Conservation (phyloP, 2,888 invertebrate species). For the Acleris laterana region DNA sequence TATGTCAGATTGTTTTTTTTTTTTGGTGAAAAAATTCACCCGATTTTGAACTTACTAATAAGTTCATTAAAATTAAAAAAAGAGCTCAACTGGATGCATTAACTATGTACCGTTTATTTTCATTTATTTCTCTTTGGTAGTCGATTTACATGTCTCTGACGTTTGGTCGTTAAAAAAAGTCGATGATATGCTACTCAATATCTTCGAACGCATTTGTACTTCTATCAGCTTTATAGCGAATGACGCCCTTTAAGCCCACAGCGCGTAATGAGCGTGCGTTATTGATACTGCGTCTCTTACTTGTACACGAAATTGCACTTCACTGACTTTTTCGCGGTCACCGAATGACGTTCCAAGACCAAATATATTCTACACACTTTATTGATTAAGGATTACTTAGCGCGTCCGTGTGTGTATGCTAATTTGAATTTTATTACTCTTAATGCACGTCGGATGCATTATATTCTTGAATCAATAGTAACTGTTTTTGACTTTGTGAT, state of each 20-base stretch:
- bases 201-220: neutral
- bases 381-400: conserved; percentile 36
- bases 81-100: too few relatives aligned
- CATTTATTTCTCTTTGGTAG: too few relatives aligned
- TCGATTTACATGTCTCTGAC: too few relatives aligned
- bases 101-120: too few relatives aligned
- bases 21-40: too few relatives aligned
- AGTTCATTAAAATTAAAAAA: too few relatives aligned
- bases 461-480: conserved; percentile 17
- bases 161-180: too few relatives aligned
- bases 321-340: conserved; percentile 33
- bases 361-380: conserved; percentile 29
- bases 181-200: too few relatives aligned
- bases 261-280: conserved; percentile 39
- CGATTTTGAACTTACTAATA: too few relatives aligned
- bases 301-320: conserved; percentile 64
- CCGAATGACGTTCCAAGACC: conserved; percentile 22
- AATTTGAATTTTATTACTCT: conserved; percentile 32
- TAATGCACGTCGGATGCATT: conserved; percentile 22
- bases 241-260: conserved; percentile 30
- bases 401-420: conserved; percentile 29
- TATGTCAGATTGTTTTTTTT: too few relatives aligned
- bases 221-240: neutral
- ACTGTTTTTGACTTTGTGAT: neutral
- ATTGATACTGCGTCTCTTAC: conserved; percentile 41